Base-by-base conservation (phyloP, 64 coral and sea anemone genomes). In the Pachyseris speciosa region DNA sequence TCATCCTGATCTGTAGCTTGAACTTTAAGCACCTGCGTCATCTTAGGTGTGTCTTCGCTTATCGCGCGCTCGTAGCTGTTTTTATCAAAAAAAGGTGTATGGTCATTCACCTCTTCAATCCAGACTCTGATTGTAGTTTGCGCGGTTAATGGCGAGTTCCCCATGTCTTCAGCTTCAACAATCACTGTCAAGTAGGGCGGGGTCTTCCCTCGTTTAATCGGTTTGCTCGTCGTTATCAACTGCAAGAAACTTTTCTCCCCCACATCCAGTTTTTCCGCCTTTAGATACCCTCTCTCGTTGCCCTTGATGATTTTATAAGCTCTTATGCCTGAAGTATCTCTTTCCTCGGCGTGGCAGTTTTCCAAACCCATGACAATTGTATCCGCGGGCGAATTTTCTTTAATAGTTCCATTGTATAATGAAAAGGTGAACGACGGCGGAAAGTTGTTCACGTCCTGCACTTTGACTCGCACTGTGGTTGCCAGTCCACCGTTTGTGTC, bases 211-310 rank as follows among this genome's bases (percentile, higher is more conserved):
- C 84, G 76, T n/a, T 84, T 13, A 37, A 97, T 89, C 2, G 95
- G 86, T 3, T 43, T 58, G 27, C 31, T 64, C 3, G 95, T 93
- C 13, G 95, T 89, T 77, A 72, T 64, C 7, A 97, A 40, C 19
- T 78, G 75, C 13, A 97, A 84, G 43, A 93, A 97, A 67, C 69
- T 90, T 25, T 92, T 72, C 20, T 71, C 26, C 0, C 86, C 91
- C 0, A 93, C 86, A 0, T 45, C 65, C 7, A 48, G 32, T 37
- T 91, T 93, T 70, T 20, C 72, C 22, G 57, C 80, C 72, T 90
- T 51, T 32, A 97, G 85, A 53, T 97, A 97, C 4, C 91, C 91
- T 8, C 85, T 97, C 25, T 97, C 91, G 30, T 97, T 97, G 7
- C 95, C 95, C 19, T 74, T 83, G 20, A 97, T 85, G 37, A 97